Evolutionary conservation across 2,113 vertebrate genomes (phyloP).

Genomic region (Stictonetta naevosa): DNA sequence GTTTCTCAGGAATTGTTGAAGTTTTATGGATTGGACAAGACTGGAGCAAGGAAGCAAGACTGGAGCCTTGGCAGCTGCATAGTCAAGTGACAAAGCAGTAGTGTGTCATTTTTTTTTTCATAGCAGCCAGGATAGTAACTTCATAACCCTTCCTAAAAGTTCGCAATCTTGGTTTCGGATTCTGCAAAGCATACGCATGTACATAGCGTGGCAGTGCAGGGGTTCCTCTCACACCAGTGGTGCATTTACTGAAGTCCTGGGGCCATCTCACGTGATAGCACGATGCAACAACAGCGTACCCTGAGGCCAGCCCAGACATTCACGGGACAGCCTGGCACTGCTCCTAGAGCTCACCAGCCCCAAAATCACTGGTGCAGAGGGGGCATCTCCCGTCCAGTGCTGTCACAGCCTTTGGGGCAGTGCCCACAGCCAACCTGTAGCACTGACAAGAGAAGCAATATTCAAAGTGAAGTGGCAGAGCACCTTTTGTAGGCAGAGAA

Average conservation of each 20-base stretch:
- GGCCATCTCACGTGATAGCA: not conserved
- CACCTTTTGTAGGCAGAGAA: not conserved
- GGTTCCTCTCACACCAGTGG: not conserved
- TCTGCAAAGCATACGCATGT: not conserved
- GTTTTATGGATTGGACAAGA: not conserved
- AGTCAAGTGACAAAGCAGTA: not conserved
- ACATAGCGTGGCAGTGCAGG: fast-evolving
- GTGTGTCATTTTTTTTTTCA: not conserved
- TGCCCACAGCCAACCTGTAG: not conserved
- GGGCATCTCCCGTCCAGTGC: not conserved
- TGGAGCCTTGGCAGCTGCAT: not conserved
- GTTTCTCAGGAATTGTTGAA: not conserved
- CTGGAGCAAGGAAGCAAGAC: not conserved
- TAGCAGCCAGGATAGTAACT: not conserved
- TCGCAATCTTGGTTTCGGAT: not conserved
- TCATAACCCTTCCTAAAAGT: not conserved
- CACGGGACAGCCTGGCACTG: not conserved
- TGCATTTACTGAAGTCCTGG: not conserved
- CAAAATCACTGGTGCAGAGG: not conserved
- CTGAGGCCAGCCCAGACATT: not conserved
- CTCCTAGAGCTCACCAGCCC: not conserved
- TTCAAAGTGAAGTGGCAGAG: not conserved
- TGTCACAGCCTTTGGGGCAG: not conserved
- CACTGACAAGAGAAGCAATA: not conserved
- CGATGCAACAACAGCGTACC: not conserved